Conservation (phyloP, 2,797 vertebrate species). For the Craterocephalus amniculus region DNA sequence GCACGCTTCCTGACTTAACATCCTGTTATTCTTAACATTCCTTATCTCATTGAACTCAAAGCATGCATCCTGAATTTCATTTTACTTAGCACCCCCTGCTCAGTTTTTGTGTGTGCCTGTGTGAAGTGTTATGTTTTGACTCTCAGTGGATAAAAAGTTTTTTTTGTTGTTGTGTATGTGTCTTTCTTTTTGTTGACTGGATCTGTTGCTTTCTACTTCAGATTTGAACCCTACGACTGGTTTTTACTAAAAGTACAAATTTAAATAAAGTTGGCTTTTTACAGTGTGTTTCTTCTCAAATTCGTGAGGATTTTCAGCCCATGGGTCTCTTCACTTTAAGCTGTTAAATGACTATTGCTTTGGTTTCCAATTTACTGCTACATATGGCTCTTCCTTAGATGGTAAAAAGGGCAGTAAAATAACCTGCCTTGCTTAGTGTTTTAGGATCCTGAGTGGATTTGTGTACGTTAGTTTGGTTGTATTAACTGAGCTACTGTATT, state of each 20-base stretch:
- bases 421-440: constrained; percentile 58
- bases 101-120: constrained; percentile 8
- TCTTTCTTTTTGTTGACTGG: constrained; percentile 5
- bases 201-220: constrained; percentile 27
- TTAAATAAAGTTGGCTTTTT: not conserved
- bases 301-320: constrained; percentile 62
- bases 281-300: constrained; percentile 38
- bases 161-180: not conserved
- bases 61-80: constrained; percentile 66
- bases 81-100: constrained; percentile 33
- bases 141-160: constrained; percentile 18
- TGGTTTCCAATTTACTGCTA: constrained; percentile 77
- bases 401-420: constrained; percentile 66
- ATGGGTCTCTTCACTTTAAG: constrained; percentile 58
- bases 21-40: constrained; percentile 74
- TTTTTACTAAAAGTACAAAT: not conserved
- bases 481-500: constrained; percentile 61
- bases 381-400: constrained; percentile 66
- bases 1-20: constrained; percentile 68
- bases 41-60: constrained; percentile 68
- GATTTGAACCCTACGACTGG: not conserved
- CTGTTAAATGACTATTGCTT: constrained; percentile 72
- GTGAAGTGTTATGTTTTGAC: constrained; percentile 18
- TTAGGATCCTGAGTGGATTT: constrained; percentile 65
- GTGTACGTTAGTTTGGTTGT: constrained; percentile 56